Evolutionary conservation across 2,113 vertebrate genomes (phyloP).

Genomic region (Galbula dea): DNA sequence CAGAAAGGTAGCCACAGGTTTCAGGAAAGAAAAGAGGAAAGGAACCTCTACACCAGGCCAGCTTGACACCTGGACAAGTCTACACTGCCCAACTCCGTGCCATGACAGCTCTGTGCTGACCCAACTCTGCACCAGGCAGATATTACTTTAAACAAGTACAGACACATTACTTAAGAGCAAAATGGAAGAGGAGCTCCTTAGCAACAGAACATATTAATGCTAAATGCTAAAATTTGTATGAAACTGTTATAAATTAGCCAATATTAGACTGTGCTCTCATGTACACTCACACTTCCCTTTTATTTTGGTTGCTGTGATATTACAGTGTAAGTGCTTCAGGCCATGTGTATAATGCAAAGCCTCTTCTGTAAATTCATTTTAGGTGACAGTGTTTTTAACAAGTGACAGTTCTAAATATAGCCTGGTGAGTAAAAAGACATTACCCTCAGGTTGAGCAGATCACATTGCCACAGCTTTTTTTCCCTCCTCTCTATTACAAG

Average conservation of each 20-base stretch:
- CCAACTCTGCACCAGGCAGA: too few species aligned
- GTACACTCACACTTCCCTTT: slow-evolving; percentile 15
- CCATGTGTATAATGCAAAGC: slow-evolving; percentile 32
- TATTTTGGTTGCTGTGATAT: slow-evolving; percentile 47
- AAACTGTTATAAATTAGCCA: slow-evolving; percentile 21
- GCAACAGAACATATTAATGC: neutral
- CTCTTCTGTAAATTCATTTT: slow-evolving; percentile 62
- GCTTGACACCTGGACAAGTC: too few species aligned
- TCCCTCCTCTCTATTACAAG: neutral
- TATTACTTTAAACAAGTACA: neutral
- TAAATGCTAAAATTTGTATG: slow-evolving; percentile 4
- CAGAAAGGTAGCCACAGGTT: neutral
- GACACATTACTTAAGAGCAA: neutral
- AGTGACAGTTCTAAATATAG: slow-evolving; percentile 67
- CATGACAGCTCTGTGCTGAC: too few species aligned
- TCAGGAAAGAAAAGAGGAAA: neutral
- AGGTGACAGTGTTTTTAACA: slow-evolving; percentile 64
- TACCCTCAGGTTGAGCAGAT: slow-evolving; percentile 51
- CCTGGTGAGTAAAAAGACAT: slow-evolving; percentile 41
- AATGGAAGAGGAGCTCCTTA: neutral
- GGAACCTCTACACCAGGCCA: too few species aligned
- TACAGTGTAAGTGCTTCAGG: slow-evolving; percentile 36
- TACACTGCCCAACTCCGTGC: too few species aligned
- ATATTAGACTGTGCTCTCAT: slow-evolving; percentile 31
- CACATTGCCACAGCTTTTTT: slow-evolving; percentile 12